phyloP scores from a whole-genome alignment of 1,140 invertebrate species.

The Drosophila lacteicornis region DNA sequence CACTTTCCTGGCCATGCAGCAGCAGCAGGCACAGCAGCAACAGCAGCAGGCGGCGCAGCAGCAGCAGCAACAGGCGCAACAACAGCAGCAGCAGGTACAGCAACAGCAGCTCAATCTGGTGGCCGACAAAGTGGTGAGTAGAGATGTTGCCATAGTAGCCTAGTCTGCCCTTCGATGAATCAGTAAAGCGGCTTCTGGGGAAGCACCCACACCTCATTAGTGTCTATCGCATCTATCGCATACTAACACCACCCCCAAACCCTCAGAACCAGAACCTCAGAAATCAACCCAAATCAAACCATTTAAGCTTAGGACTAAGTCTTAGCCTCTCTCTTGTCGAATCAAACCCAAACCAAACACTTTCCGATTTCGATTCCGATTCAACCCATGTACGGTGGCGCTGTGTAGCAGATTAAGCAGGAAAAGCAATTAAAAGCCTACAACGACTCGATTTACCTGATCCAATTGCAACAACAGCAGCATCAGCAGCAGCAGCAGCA shows the following conservation, averaged over 20 bases:
- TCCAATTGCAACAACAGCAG: constrained; percentile 79
- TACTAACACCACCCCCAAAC: constrained; percentile 31
- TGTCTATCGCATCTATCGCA: constrained; percentile 42
- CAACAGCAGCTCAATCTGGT: constrained; percentile 81
- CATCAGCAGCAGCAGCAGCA: constrained; percentile 65
- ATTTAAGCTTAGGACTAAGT: constrained; percentile 42
- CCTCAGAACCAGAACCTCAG: constrained; percentile 1
- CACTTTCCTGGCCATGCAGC: constrained; percentile 82
- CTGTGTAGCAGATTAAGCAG: constrained; percentile 81
- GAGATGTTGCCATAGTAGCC: constrained; percentile 8
- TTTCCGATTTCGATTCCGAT: constrained; percentile 67
- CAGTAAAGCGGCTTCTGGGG: constrained; percentile 28
- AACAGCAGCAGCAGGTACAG: constrained; percentile 60
- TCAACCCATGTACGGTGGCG: constrained; percentile 46
- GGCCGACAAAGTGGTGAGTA: constrained; percentile 82
- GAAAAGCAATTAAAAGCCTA: constrained; percentile 82
- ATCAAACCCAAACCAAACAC: constrained; percentile 49
- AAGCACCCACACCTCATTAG: constrained; percentile 29
- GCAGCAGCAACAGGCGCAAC: constrained; percentile 56
- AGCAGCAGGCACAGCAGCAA: constrained; percentile 76
- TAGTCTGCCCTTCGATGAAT: constrained; percentile 10
- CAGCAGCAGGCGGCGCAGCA: constrained; percentile 74
- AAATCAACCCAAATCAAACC: constrained; percentile 15
- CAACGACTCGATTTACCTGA: constrained; percentile 82
- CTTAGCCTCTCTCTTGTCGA: constrained; percentile 44